phyloP scores from a whole-genome alignment of 2,888 invertebrate species.

The Lasioglossum malachurum region DNA sequence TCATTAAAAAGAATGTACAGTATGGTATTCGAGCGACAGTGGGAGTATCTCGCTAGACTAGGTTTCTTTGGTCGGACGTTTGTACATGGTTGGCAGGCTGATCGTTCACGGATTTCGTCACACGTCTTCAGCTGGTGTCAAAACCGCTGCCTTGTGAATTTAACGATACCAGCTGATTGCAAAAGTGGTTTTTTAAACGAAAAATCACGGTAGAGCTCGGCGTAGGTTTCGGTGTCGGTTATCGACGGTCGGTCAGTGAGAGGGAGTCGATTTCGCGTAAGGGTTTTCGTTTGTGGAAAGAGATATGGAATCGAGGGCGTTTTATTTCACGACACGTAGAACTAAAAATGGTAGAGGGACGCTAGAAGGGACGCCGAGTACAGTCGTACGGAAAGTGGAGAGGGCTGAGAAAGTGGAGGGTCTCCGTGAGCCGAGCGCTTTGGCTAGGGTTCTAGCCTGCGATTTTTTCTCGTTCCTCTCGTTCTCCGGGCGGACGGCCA shows the following conservation, averaged over 20 bases:
- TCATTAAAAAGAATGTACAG: conserved; percentile 54
- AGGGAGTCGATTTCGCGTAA: neutral
- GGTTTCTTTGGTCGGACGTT: conserved; percentile 44
- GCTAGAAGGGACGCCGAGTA: conserved; percentile 63
- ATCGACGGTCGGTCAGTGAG: neutral
- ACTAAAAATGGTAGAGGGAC: conserved; percentile 24
- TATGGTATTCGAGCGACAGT: conserved; percentile 53
- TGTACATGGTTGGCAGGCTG: conserved; percentile 38
- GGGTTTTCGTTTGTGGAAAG: neutral
- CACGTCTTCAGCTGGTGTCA: conserved; percentile 68
- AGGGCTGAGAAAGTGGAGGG: conserved; percentile 65
- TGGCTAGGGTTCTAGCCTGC: conserved; percentile 70
- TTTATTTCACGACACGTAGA: neutral
- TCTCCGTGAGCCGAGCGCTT: conserved; percentile 67
- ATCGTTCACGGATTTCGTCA: conserved; percentile 68
- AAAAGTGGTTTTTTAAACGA: neutral
- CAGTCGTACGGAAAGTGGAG: conserved; percentile 49
- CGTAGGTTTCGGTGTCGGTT: neutral
- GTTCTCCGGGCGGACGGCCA: conserved; percentile 80
- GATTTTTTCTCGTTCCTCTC: conserved; percentile 74
- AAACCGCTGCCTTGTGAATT: conserved; percentile 53
- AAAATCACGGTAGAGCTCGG: neutral
- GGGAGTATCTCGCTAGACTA: conserved; percentile 53
- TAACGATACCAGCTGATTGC: conserved; percentile 68
- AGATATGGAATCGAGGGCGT: neutral